Base-by-base conservation (phyloP, 2,888 invertebrate genomes). In the Callosobruchus maculatus region DNA sequence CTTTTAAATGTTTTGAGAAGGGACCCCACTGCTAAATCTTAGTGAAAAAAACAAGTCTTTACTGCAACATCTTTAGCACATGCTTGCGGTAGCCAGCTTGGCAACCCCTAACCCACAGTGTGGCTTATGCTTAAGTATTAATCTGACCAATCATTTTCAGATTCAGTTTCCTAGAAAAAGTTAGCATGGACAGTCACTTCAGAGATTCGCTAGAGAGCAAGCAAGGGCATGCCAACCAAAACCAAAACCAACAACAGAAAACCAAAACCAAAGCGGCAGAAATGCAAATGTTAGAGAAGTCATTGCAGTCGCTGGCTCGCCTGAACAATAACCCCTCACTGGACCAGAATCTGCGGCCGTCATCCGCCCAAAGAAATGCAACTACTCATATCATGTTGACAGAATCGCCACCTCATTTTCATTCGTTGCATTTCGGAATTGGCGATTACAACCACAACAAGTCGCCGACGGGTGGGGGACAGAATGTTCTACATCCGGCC, bases 361-460 rank as follows among this genome's bases (percentile, higher is more conserved):
- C 67, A 22, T 2, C 72, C 5, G 20, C 70, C 20, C 18, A 70
- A 9, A 22, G 22, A 7, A 26, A 70, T 9, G 31, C 13, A 72
- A 31, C 69, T n/a, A 75, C 74, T 0, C 76, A 70, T 20, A 31
- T 31, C 22, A 22, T 75, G 70, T 30, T 75, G 70, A 79, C 81
- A 22, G 81, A 84, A 20, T 84, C 86, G 3, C 85, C 85, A 0
- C 84, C 85, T 0, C 84, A 83, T 72, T 86, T 86, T 76, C 86
- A 86, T 75, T 85, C 86, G 0, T 78, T 86, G 20, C 86, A 87
- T 76, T 75, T 78, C 75, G 76, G 81, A 73, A 75, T 78, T 69
- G 74, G 79, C 9, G 83, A 68, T 20, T 68, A n/a, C 22, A 31
- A 83, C 70, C 77, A 76, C 70, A 80, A 77, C 71, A 81, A 82